Evolutionary conservation across 2,888 invertebrate genomes (phyloP).

Genomic region (Aromia moschata): DNA sequence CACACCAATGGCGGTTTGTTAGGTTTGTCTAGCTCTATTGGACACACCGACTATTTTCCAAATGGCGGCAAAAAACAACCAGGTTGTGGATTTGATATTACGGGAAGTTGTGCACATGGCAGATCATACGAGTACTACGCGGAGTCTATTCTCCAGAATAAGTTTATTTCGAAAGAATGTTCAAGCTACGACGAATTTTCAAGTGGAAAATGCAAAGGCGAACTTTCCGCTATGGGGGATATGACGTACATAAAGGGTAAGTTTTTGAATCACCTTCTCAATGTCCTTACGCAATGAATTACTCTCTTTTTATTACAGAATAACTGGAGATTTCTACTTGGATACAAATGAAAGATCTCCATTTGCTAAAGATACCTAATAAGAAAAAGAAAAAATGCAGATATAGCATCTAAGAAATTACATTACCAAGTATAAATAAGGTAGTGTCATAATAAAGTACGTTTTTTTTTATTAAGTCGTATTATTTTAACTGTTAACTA

Average conservation of each 20-base stretch:
- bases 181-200: conserved; percentile 23
- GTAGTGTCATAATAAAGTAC: no score
- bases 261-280: conserved; percentile 19
- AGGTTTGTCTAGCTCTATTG: conserved; percentile 45
- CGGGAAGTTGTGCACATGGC: conserved; percentile 60
- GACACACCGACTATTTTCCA: conserved; percentile 56
- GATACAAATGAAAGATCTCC: conserved; percentile 67
- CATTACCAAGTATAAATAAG: no score
- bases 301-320: conserved; percentile 41
- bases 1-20: conserved; percentile 48
- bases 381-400: no score
- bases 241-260: conserved; percentile 31
- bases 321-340: conserved; percentile 70
- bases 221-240: conserved; percentile 39
- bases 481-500: no score
- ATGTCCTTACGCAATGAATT: no score
- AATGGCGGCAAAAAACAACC: conserved; percentile 56
- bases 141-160: conserved; percentile 56
- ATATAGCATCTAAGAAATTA: no score
- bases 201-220: conserved; percentile 23
- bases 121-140: conserved; percentile 61
- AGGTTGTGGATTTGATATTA: conserved; percentile 53
- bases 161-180: conserved; percentile 35
- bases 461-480: no score
- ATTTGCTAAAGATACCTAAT: conserved; percentile 48